Base-by-base conservation (phyloP, 92 coral and sea anemone genomes). In the Scolanthus callimorphus region DNA sequence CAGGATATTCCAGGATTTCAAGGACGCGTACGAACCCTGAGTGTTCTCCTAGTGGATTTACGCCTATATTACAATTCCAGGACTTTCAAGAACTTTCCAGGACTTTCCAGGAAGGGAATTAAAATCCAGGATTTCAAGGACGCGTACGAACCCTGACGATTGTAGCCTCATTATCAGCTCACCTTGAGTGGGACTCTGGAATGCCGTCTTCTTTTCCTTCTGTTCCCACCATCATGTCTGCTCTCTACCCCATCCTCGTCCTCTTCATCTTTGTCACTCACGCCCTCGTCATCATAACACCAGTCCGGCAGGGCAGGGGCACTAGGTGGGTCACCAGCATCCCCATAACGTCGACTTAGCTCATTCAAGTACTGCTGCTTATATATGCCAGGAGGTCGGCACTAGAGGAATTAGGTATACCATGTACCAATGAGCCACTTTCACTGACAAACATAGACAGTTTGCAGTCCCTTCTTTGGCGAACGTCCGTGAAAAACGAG, bases 301-400 rank as follows among this genome's bases (percentile, higher is more conserved):
- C 98, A 92, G 31, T 89, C 94, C 11, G 98, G 98, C 11, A 84
- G 76, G 53, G 77, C 96, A 8, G 98, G 96, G 6, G 87, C 87
- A 0, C 64, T 59, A 11, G 79, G 47, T 9, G 53, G 6, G 27
- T 92, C 98, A 25, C 44, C 63, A n/a, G 82, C 31, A 45, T 83
- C 84, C 34, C 95, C 87, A 62, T 84, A 88, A 17, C 98, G 96
- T 31, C 47, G 70, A 38, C 69, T 70, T 6, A 92, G 79, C 17
- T 92, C 98, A 39, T 62, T 69, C 44, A 92, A 62, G 51, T 92
- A 92, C 50, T 92, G 79, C 39, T 80, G 85, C 57, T 92, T 92
- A 69, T 92, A 92, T 44, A 92, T 92, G 2, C 98, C 98, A 31
- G 98, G 96, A 3, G 84, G 62, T 17, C 98, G 91, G 25, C 84